phyloP scores from a whole-genome alignment of 2,113 vertebrate species.

The Phrynocephalus versicolor region DNA sequence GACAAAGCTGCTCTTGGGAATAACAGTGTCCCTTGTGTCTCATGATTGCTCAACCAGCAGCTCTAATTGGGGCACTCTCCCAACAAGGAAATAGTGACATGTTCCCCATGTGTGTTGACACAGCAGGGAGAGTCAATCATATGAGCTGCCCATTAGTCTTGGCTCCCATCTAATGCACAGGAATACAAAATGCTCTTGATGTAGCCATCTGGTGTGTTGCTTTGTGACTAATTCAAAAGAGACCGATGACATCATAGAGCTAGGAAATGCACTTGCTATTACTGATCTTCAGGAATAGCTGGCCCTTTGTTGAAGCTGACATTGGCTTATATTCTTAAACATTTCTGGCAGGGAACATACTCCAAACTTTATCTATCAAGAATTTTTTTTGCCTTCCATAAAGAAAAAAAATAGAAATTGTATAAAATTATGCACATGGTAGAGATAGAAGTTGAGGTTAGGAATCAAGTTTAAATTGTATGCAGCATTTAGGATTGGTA shows the following conservation, averaged over 20 bases:
- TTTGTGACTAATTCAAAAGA: slow-evolving; percentile 17
- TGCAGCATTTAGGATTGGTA: not conserved
- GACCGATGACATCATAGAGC: slow-evolving; percentile 21
- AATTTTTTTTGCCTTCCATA: not conserved
- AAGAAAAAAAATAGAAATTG: slow-evolving; percentile 20
- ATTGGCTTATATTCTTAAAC: slow-evolving; percentile 3
- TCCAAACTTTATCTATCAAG: not conserved
- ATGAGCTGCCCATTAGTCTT: slow-evolving; percentile 11
- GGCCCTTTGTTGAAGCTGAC: not conserved
- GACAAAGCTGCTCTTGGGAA: not conserved
- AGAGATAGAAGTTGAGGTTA: not conserved
- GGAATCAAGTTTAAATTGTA: not conserved
- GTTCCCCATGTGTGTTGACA: not conserved
- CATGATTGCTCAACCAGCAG: not conserved
- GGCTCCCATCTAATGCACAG: not conserved
- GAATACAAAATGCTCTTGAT: slow-evolving; percentile 9
- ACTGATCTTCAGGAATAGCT: slow-evolving; percentile 16
- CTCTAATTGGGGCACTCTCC: slow-evolving; percentile 2
- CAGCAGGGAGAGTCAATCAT: slow-evolving; percentile 2
- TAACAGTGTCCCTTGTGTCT: not conserved
- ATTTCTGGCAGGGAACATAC: slow-evolving; percentile 5
- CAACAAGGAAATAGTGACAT: slow-evolving; percentile 1
- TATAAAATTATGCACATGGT: slow-evolving; percentile 9
- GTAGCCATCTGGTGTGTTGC: slow-evolving; percentile 30
- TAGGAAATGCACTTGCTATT: slow-evolving; percentile 28